Conservation (phyloP, 2,888 invertebrate genomes). For the Rhogogaster chlorosoma region DNA sequence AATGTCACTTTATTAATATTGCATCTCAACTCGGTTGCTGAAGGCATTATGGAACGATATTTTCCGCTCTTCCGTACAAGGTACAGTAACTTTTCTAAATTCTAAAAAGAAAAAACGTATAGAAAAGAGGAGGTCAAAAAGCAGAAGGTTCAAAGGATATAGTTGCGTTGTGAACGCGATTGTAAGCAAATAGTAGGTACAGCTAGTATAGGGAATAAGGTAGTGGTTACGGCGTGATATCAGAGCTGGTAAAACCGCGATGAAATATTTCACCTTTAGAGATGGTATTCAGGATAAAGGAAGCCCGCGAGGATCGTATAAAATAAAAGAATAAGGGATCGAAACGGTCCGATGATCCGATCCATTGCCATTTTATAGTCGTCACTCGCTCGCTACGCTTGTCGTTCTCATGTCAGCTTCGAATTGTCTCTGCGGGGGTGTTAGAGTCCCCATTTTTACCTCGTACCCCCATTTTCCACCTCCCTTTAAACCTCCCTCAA, state of each 20-base stretch:
- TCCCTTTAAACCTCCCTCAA: slow-evolving; percentile 6
- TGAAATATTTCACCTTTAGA: slow-evolving; percentile 4
- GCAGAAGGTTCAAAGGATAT: not conserved
- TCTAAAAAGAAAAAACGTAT: too few relatives aligned
- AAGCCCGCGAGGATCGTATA: not conserved
- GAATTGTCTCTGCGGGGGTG: slow-evolving; percentile 40
- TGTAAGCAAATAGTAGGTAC: not conserved
- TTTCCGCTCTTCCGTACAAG: not conserved
- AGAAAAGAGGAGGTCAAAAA: too few relatives aligned
- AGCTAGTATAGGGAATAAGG: not conserved
- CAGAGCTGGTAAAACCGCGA: not conserved
- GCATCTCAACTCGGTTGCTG: not conserved
- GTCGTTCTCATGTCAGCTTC: slow-evolving; percentile 44
- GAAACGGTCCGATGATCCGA: slow-evolving; percentile 44
- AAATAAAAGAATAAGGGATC: slow-evolving; percentile 11
- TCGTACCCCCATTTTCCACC: not conserved
- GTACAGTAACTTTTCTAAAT: too few relatives aligned
- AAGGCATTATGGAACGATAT: not conserved
- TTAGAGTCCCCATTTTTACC: not conserved
- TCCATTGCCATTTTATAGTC: slow-evolving; percentile 42
- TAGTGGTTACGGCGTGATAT: not conserved
- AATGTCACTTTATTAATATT: not conserved
- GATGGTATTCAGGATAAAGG: not conserved
- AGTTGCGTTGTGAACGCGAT: not conserved
- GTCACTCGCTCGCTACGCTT: slow-evolving; percentile 22